These are phyloP conservation scores for Madoqua kirkii DNA, from an alignment of 2,113 vertebrate species.

Conservation along the genomic window DNA sequence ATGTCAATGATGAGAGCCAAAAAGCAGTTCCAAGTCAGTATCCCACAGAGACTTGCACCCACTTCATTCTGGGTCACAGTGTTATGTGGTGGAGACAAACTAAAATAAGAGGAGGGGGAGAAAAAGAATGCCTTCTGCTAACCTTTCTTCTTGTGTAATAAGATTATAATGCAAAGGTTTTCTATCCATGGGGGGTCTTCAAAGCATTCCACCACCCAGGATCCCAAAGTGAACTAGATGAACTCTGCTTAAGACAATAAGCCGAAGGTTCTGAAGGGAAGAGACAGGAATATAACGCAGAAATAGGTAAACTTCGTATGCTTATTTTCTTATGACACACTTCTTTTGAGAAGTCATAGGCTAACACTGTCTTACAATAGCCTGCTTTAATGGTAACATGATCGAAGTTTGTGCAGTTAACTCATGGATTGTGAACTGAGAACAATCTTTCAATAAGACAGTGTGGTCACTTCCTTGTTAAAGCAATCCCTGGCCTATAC, in stretches of 20 bases:
- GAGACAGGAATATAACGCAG: neutral
- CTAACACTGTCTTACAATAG: neutral
- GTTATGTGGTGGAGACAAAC: conserved; percentile 16
- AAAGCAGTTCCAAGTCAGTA: neutral
- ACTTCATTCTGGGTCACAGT: neutral
- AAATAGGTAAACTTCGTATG: neutral
- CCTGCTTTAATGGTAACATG: neutral
- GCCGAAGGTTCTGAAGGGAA: neutral
- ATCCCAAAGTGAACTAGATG: neutral
- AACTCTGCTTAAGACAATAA: conserved; percentile 45
- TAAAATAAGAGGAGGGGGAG: neutral
- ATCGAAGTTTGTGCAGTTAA: neutral
- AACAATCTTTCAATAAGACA: neutral
- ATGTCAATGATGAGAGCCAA: neutral
- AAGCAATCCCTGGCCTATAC: neutral
- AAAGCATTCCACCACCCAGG: neutral
- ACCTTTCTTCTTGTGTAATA: neutral
- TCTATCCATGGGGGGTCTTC: neutral
- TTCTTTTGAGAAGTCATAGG: conserved; percentile 33
- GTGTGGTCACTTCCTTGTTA: neutral
- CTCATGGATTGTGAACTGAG: neutral
- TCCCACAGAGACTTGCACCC: neutral
- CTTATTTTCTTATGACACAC: conserved; percentile 47
- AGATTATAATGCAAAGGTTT: neutral
- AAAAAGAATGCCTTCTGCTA: neutral